Evolutionary conservation across 2,888 invertebrate species (phyloP), one percentile per base, ranked within the genome.

Genomic region (Eristalinus aeneus): DNA sequence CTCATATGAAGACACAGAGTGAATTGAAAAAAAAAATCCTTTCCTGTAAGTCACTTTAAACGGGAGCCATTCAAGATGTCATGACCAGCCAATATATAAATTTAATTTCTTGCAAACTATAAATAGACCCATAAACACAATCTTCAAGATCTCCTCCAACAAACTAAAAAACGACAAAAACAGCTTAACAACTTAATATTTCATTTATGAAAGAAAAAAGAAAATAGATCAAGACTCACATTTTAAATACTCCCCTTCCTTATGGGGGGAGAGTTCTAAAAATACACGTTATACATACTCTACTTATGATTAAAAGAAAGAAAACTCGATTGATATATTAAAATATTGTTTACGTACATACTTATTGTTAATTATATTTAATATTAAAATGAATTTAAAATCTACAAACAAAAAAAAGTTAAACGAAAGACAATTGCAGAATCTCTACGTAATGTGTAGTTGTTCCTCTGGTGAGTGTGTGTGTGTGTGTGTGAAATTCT

Each of bases 401-500:
- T 88, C 86, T 76, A 81, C 79, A 88, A 78, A 83, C 64, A 78
- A 58, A 83, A 74, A 73, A 64, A 83, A 79, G 71, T 78, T 73
- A 80, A 79, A 84, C 82, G 81, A 71, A 80, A 88, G 61, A 87
- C 87, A 86, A 80, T 87, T 86, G 72, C 54, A 68, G 71, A 83
- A 82, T 75, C 77, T 80, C 88, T 84, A 88, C 63, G 72, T 78
- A 71, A 73, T 82, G 71, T 67, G 79, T 36, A 56, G 71, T 72
- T 74, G 73, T 76, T 82, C 53, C 69, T 46, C 23, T 36, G 77
- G 61, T 58, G 27, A 3, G 5, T 68, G 31, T 56, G 71, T 72
- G 54, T 63, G 12, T 31, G 31, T 60, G 36, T 54, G 20, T 58
- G 32, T 67, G 46, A 46, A 58, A 76, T 81, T 81, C 76, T 72